phyloP scores from a whole-genome alignment of 2,888 invertebrate genomes.

The Drosophila eohydei region DNA sequence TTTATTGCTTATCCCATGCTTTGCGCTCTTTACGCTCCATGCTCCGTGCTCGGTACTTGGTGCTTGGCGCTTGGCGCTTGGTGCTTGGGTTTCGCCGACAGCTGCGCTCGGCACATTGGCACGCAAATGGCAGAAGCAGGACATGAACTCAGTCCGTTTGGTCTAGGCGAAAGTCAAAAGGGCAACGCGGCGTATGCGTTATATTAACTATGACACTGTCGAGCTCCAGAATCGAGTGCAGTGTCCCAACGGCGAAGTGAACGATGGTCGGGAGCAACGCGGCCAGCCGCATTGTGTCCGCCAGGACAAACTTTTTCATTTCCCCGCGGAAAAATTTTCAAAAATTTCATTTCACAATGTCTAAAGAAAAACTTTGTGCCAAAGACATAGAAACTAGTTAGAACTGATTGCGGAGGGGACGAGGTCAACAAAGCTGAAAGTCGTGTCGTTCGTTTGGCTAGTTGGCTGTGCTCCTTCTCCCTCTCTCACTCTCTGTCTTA shows the following conservation, averaged over 20 bases:
- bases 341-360: conserved; percentile 80
- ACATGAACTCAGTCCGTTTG: conserved; percentile 19
- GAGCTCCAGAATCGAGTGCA: conserved; percentile 38
- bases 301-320: conserved; percentile 79
- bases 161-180: conserved; percentile 72
- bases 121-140: conserved; percentile 58
- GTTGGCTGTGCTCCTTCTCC: conserved; percentile 18
- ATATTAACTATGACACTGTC: conserved; percentile 72
- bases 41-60: conserved; percentile 18
- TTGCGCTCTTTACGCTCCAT: conserved; percentile 36
- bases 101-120: conserved; percentile 66
- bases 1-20: conserved; percentile 82
- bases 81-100: conserved; percentile 45
- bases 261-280: conserved; percentile 6
- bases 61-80: conserved; percentile 20
- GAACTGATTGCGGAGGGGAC: conserved; percentile 43
- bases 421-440: conserved; percentile 72
- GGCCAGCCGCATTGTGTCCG: conserved; percentile 77
- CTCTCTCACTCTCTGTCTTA: conserved; percentile 6
- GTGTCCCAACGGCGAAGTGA: conserved; percentile 3
- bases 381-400: conserved; percentile 81
- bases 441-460: conserved; percentile 66
- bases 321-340: conserved; percentile 81
- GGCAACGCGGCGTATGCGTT: conserved; percentile 75
- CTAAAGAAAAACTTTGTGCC: conserved; percentile 74